Percentiles rank a stretch among this genome's conserved stretches.
Evolutionary conservation across 2,888 invertebrate species (phyloP).

Genomic region (Anorthoa munda): DNA sequence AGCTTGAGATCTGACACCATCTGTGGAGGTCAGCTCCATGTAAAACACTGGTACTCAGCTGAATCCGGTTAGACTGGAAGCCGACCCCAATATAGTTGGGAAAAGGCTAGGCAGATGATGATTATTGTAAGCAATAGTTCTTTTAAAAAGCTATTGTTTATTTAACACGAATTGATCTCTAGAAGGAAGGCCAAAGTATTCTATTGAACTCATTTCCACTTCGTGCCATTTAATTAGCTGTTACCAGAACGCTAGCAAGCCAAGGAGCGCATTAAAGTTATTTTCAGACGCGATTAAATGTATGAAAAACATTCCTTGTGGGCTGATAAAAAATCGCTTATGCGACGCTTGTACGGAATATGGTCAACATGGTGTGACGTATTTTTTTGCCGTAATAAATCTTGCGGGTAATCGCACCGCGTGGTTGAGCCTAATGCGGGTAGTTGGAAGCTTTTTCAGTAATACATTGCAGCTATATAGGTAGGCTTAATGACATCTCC

Average conservation of each 20-base stretch:
- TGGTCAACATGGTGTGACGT: slow-evolving; percentile 15
- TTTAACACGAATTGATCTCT: slow-evolving; percentile 20
- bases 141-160: slow-evolving; percentile 1
- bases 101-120: no score
- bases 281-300: slow-evolving; percentile 55
- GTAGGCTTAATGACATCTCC: slow-evolving; percentile 35
- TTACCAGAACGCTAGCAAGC: slow-evolving; percentile 35
- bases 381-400: slow-evolving; percentile 51
- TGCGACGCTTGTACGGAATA: slow-evolving; percentile 35
- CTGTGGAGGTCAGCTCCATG: no score
- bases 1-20: no score
- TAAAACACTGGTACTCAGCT: no score
- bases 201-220: slow-evolving; percentile 36
- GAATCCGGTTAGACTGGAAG: no score
- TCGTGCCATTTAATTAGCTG: slow-evolving; percentile 50
- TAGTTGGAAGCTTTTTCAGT: slow-evolving; percentile 37
- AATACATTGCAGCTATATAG: slow-evolving; percentile 25
- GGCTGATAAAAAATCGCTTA: slow-evolving; percentile 56
- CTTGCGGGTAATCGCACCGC: slow-evolving; percentile 30
- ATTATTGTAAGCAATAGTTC: not conserved
- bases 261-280: slow-evolving; percentile 47
- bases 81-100: no score
- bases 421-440: slow-evolving; percentile 31
- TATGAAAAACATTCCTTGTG: slow-evolving; percentile 29
- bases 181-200: slow-evolving; percentile 29